Evolutionary conservation across 2,797 vertebrate genomes (phyloP).

Genomic region (Poecilia gillii): DNA sequence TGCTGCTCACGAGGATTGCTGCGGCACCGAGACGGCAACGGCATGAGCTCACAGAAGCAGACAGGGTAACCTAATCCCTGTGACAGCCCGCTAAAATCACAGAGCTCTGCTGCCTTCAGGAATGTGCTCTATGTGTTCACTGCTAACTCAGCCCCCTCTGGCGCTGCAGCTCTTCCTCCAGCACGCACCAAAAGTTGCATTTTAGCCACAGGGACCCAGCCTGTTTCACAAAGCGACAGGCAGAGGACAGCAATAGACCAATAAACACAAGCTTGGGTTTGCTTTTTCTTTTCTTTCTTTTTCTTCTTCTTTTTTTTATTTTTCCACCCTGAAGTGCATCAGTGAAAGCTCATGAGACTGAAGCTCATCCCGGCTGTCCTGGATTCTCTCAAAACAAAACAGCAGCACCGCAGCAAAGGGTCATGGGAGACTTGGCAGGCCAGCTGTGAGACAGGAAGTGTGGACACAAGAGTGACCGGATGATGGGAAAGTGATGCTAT

Average conservation of each 20-base stretch:
- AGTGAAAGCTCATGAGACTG: slow-evolving; percentile 58
- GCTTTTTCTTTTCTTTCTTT: background rate
- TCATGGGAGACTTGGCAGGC: slow-evolving; percentile 78
- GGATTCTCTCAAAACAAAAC: slow-evolving; percentile 75
- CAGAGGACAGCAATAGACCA: background rate
- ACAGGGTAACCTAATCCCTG: slow-evolving; percentile 81
- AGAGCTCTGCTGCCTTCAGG: slow-evolving; percentile 78
- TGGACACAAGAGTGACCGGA: slow-evolving; percentile 71
- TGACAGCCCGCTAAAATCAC: slow-evolving; percentile 83
- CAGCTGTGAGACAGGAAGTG: slow-evolving; percentile 82
- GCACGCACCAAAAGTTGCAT: slow-evolving; percentile 62
- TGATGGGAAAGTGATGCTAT: slow-evolving; percentile 80
- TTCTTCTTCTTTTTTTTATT: background rate
- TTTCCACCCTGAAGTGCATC: slow-evolving; percentile 32
- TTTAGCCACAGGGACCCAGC: slow-evolving; percentile 48
- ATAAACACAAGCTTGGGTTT: slow-evolving; percentile 7
- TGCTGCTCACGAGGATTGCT: slow-evolving; percentile 46
- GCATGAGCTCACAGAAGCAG: slow-evolving; percentile 79
- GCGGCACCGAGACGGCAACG: slow-evolving; percentile 66
- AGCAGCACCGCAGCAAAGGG: slow-evolving; percentile 71
- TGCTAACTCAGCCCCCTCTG: slow-evolving; percentile 71
- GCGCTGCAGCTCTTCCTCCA: slow-evolving; percentile 68
- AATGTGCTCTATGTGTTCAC: slow-evolving; percentile 77
- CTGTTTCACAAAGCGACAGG: slow-evolving; percentile 28
- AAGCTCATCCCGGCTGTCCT: slow-evolving; percentile 68